A percentile compares a stretch with the other conserved stretches of the same genome.
These are phyloP conservation scores for Cydia splendana DNA, from an alignment of 1,140 invertebrate genomes.

Conservation along the genomic window DNA sequence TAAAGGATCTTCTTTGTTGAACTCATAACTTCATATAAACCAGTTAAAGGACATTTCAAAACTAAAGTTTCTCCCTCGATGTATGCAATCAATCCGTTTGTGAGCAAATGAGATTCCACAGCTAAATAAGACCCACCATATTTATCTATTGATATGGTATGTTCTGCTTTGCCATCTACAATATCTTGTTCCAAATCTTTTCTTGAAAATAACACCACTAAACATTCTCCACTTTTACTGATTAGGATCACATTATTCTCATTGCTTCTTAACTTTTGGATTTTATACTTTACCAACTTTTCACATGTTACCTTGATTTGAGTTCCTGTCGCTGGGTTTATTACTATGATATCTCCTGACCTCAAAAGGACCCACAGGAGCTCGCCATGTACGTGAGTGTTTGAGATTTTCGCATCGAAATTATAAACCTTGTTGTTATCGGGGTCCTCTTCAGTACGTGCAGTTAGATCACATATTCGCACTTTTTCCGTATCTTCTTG, in stretches of 20 bases:
- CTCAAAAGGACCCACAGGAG: slow-evolving; percentile 60
- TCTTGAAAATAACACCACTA: slow-evolving; percentile 42
- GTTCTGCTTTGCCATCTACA: slow-evolving; percentile 40
- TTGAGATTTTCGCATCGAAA: slow-evolving; percentile 50
- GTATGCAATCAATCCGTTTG: slow-evolving; percentile 48
- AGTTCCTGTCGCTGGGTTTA: slow-evolving; percentile 45
- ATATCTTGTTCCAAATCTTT: slow-evolving; percentile 50
- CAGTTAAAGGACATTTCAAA: slow-evolving; percentile 57
- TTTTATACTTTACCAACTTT: slow-evolving; percentile 55
- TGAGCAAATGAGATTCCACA: slow-evolving; percentile 29
- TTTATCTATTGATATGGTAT: slow-evolving; percentile 53
- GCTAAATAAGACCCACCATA: slow-evolving; percentile 33
- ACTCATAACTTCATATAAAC: slow-evolving; percentile 46
- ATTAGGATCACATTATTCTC: slow-evolving; percentile 52
- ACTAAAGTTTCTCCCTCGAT: slow-evolving; percentile 48
- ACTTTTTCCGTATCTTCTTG: slow-evolving; percentile 53
- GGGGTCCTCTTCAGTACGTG: slow-evolving; percentile 38
- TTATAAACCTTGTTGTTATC: slow-evolving; percentile 36
- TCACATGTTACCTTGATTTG: slow-evolving; percentile 50
- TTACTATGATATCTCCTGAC: slow-evolving; percentile 54
- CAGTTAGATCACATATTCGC: slow-evolving; percentile 44
- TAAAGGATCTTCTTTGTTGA: slow-evolving; percentile 42
- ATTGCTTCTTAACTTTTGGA: slow-evolving; percentile 46
- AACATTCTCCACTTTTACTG: slow-evolving; percentile 64
- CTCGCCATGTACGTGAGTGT: slow-evolving; percentile 50